These are phyloP conservation scores for Anthonomus grandis DNA, from an alignment of 1,140 invertebrate species.

Conservation along the genomic window DNA sequence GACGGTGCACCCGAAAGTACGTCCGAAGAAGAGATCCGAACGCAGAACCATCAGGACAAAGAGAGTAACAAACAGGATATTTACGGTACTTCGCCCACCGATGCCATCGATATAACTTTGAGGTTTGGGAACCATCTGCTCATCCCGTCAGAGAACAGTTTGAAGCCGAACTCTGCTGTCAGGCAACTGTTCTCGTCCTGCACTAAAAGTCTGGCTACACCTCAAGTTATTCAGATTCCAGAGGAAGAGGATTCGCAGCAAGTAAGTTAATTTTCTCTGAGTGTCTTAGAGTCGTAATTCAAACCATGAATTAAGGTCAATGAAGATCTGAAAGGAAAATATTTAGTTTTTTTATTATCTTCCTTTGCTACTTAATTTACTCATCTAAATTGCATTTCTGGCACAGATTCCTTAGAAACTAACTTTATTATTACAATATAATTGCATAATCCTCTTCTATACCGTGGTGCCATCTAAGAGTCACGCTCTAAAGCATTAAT, in stretches of 20 bases:
- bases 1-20: conserved; percentile 37
- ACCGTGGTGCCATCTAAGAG: too few relatives aligned
- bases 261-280: too few relatives aligned
- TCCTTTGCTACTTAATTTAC: too few relatives aligned
- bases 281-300: too few relatives aligned
- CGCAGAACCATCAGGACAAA: not conserved
- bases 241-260: conserved; percentile 25
- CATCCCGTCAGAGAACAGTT: conserved; percentile 58
- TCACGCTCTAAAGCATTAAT: too few relatives aligned
- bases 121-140: conserved; percentile 57
- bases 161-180: conserved; percentile 69
- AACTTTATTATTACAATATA: too few relatives aligned
- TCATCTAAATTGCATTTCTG: too few relatives aligned
- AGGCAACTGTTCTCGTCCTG: conserved; percentile 67
- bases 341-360: too few relatives aligned
- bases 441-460: too few relatives aligned
- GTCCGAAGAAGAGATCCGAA: conserved; percentile 23
- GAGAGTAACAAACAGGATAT: conserved; percentile 11
- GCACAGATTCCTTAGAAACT: too few relatives aligned
- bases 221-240: not conserved
- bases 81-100: conserved; percentile 32
- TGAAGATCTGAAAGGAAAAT: too few relatives aligned
- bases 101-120: conserved; percentile 54
- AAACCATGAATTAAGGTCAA: too few relatives aligned
- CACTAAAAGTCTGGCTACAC: conserved; percentile 37